Base-by-base conservation (phyloP, 1,140 invertebrate species). In the Oreohelix idahoensis region DNA sequence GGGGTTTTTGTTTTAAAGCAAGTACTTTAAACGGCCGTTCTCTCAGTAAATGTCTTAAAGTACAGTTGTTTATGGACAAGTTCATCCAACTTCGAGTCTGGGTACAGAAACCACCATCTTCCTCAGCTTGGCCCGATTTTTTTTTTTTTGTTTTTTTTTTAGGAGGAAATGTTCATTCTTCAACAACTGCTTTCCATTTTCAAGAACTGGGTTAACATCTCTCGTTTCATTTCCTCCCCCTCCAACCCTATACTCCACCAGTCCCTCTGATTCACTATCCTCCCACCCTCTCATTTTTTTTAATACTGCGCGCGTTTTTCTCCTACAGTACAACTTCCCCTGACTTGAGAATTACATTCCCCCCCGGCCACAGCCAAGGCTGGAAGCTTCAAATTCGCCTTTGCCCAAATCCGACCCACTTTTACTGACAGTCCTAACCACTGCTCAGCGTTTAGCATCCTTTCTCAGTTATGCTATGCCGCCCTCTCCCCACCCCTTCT, bases 111-210 rank as follows among this genome's bases (percentile, higher is more conserved):
- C 53, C 53, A 58, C 53, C 53, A 58, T 4, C 53, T 23, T n/a
- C 53, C 53, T 58, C 53, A 58, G 1, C 10, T 15, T 58, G 53
- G 20, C 53, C 53, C 20, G 20, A n/a, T 58, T 58, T 23, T 58
- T 49, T 17, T 49, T 17, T 17, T 17, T 17, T 49, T n/a, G n/a
- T n/a, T n/a, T n/a, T n/a, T n/a, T n/a, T 17, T 17, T n/a, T n/a
- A n/a, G n/a, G n/a, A n/a, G 4, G 17, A 58, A 58, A n/a, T n/a
- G 10, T 20, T 58, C 53, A 20, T 58, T 45, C 53, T n/a, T 58
- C 53, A 58, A 58, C 53, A 58, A 58, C 53, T 58, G 53, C 53
- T 10, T 58, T 58, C 53, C 53, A 58, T 58, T 58, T 58, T 23
- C 15, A 2, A 58, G 20, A 58, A 58, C 53, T 58, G 53, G 53